phyloP scores from a whole-genome alignment of 2,113 vertebrate species.

The Ptilorrhoa leucosticta region DNA sequence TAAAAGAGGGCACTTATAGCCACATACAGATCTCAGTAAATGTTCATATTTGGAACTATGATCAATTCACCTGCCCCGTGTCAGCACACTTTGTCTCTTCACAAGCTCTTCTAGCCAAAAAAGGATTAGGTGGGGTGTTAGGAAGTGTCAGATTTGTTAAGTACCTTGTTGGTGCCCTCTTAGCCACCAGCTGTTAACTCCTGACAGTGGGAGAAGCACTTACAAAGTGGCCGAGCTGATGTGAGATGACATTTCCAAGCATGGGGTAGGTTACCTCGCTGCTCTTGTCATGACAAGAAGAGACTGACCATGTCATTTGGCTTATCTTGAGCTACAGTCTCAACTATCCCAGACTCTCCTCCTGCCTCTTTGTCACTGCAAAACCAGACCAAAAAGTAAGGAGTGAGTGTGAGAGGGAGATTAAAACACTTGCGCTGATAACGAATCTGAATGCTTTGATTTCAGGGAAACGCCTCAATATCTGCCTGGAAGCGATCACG shows the following conservation, averaged over 20 bases:
- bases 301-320: neutral
- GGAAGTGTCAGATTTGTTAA: neutral
- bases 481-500: neutral
- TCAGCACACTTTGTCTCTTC: neutral
- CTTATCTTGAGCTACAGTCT: neutral
- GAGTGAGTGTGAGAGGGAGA: neutral
- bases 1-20: neutral
- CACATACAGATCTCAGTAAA: neutral
- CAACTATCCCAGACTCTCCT: neutral
- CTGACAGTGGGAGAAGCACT: neutral
- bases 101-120: neutral
- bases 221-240: neutral
- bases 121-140: neutral
- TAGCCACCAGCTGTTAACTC: neutral
- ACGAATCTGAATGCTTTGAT: neutral
- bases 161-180: neutral
- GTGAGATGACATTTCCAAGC: neutral
- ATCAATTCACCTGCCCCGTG: neutral
- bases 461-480: neutral
- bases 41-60: neutral
- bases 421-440: neutral
- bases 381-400: neutral
- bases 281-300: neutral
- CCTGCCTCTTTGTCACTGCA: neutral
- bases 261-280: neutral